A percentile compares a stretch with the other conserved stretches of the same genome.
These are phyloP conservation scores for Phaethornis superciliosus DNA, from an alignment of 2,113 vertebrate genomes.

Conservation along the genomic window DNA sequence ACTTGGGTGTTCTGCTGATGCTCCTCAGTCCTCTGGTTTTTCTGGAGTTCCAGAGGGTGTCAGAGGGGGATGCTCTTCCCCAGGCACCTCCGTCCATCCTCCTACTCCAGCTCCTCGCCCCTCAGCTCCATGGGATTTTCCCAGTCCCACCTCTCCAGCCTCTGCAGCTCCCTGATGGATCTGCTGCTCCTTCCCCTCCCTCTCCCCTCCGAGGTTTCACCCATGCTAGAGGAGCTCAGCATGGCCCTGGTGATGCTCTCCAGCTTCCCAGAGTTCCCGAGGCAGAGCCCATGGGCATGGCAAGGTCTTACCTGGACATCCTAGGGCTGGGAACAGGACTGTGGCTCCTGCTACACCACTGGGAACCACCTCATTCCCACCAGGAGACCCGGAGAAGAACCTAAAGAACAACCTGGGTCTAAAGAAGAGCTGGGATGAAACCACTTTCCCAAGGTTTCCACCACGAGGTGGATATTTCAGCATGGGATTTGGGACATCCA, in stretches of 20 bases:
- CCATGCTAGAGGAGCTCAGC: neutral
- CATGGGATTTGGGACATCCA: fast-evolving
- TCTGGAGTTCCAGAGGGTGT: neutral
- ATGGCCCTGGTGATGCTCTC: neutral
- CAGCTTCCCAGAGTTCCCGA: neutral
- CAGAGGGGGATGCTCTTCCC: neutral
- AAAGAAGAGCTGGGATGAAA: neutral
- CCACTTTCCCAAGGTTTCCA: neutral
- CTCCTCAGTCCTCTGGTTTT: too few species aligned
- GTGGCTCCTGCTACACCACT: neutral
- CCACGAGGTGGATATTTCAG: fast-evolving
- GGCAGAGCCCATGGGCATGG: neutral
- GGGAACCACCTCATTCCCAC: neutral
- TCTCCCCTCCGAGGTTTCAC: neutral
- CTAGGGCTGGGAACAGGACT: neutral
- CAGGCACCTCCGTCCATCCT: neutral
- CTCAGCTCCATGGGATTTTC: too few species aligned
- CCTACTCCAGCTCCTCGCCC: neutral
- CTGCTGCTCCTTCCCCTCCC: neutral
- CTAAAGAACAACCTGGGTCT: neutral
- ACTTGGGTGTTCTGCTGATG: neutral
- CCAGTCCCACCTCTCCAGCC: too few species aligned
- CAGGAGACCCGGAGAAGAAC: neutral
- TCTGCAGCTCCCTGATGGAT: neutral
- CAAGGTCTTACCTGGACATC: neutral